Percentiles rank a stretch among this genome's conserved stretches.
phyloP scores from a whole-genome alignment of 2,113 vertebrate genomes.

The Spizaetus ornatus region DNA sequence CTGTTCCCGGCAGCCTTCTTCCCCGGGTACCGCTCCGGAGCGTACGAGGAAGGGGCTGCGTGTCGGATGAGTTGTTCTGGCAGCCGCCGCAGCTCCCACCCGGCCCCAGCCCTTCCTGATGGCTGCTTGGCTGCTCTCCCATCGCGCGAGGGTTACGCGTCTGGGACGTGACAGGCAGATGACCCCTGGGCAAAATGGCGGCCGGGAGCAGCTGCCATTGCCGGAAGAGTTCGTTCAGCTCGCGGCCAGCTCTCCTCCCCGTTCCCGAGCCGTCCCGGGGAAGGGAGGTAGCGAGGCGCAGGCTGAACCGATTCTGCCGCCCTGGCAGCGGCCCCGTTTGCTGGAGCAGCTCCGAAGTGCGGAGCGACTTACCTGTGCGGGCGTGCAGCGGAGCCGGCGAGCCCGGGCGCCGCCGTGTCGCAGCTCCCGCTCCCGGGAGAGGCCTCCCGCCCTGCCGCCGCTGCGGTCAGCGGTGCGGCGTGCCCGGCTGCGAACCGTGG shows the following conservation, averaged over 20 bases:
- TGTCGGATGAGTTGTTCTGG: background rate
- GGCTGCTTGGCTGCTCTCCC: conserved; percentile 45
- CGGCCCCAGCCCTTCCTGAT: background rate
- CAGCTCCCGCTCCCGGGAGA: background rate
- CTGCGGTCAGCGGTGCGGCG: accelerated
- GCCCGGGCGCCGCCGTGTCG: background rate
- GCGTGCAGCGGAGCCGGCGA: accelerated
- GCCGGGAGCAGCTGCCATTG: conserved; percentile 43
- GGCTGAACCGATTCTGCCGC: background rate
- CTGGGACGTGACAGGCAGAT: conserved; percentile 15
- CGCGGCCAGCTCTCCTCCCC: background rate
- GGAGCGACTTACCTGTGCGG: accelerated
- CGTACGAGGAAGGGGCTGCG: background rate
- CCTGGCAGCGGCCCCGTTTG: background rate
- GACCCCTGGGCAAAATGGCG: background rate
- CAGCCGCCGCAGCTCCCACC: conserved; percentile 6
- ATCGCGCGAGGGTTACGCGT: background rate
- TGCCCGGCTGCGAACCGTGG: background rate
- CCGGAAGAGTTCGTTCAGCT: background rate
- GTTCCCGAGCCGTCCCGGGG: background rate
- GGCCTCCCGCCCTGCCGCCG: accelerated
- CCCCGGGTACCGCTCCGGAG: background rate
- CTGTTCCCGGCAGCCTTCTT: background rate
- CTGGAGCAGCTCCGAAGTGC: background rate
- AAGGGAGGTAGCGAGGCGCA: accelerated